phyloP scores from a whole-genome alignment of 2,113 vertebrate species.

The Jacana jacana region DNA sequence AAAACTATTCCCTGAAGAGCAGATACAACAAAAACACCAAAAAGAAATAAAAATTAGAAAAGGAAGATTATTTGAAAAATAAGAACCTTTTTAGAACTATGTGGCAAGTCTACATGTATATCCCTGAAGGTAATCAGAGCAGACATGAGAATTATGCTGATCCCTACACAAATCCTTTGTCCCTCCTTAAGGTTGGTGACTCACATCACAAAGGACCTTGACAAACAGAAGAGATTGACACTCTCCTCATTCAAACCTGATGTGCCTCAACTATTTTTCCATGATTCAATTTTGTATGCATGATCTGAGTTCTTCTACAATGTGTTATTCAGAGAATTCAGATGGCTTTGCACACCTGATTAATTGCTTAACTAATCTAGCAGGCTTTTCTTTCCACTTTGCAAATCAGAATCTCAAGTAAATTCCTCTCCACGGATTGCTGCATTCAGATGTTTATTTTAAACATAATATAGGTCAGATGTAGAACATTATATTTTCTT shows the following conservation, averaged over 20 bases:
- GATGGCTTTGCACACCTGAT: slow-evolving; percentile 35
- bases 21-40: background rate
- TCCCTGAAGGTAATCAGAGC: background rate
- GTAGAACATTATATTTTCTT: background rate
- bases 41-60: background rate
- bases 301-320: slow-evolving; percentile 7
- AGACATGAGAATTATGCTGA: slow-evolving; percentile 15
- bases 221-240: slow-evolving; percentile 33
- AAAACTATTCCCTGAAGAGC: background rate
- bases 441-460: background rate
- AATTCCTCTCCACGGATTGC: background rate
- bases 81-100: background rate
- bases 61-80: background rate
- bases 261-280: background rate
- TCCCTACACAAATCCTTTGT: background rate
- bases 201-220: background rate
- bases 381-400: background rate
- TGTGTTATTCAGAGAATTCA: slow-evolving; percentile 14
- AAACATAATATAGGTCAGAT: background rate
- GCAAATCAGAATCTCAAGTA: background rate
- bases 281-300: slow-evolving; percentile 8
- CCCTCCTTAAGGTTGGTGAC: slow-evolving; percentile 24
- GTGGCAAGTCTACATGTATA: background rate
- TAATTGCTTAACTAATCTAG: slow-evolving; percentile 34
- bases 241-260: background rate